A percentile compares a stretch with the other conserved stretches of the same genome.
phyloP scores from a whole-genome alignment of 2,797 vertebrate genomes.

The Choloepus didactylus region DNA sequence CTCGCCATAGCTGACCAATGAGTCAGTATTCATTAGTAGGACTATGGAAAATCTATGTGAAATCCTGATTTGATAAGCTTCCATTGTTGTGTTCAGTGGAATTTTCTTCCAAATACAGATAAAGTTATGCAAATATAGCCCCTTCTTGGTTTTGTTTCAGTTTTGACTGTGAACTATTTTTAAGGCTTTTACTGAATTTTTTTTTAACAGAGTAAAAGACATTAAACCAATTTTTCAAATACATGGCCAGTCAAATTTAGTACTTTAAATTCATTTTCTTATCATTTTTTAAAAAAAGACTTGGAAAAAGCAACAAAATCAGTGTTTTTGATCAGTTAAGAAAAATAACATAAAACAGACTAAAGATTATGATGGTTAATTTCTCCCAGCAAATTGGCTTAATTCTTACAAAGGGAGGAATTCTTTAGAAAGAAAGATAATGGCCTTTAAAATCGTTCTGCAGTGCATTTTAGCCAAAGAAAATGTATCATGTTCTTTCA shows the following conservation, averaged over 20 bases:
- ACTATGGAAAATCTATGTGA: conserved; percentile 88
- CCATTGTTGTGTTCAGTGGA: conserved; percentile 86
- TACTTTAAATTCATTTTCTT: conserved; percentile 71
- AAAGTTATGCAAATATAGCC: conserved; percentile 88
- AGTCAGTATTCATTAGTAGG: conserved; percentile 86
- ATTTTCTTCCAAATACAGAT: conserved; percentile 88
- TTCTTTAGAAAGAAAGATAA: conserved; percentile 4
- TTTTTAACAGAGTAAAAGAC: conserved; percentile 75
- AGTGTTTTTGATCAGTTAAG: conserved; percentile 42
- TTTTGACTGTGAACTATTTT: conserved; percentile 87
- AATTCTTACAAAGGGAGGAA: conserved; percentile 31
- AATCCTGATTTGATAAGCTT: conserved; percentile 90
- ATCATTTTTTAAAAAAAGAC: neutral
- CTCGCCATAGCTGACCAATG: conserved; percentile 87
- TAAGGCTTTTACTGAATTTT: conserved; percentile 76
- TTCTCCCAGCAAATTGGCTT: conserved; percentile 19
- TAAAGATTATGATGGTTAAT: conserved; percentile 30
- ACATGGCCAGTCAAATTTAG: conserved; percentile 74
- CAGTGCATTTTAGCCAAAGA: conserved; percentile 28
- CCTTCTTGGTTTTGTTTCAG: conserved; percentile 84
- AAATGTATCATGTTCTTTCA: neutral
- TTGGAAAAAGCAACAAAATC: neutral
- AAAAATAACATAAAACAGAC: conserved; percentile 52
- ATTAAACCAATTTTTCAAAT: conserved; percentile 75
- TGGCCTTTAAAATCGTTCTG: conserved; percentile 32